Evolutionary conservation across 2,797 vertebrate genomes (phyloP), one percentile per base, ranked within the genome.

Genomic region (Macropodus opercularis): DNA sequence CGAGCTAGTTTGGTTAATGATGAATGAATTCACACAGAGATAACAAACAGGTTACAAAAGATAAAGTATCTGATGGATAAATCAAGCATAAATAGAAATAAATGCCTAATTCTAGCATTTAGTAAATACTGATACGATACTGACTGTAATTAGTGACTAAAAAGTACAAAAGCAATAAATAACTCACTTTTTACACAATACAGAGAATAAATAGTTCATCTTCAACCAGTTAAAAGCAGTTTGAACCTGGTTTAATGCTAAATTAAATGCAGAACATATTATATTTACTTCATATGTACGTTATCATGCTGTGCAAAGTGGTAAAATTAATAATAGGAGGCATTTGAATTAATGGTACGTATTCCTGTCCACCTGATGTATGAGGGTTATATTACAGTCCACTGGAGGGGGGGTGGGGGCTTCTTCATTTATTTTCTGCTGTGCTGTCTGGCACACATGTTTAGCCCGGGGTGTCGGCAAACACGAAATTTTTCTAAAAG

Each of bases 401-500:
- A 70, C 17, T 59, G 72, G 14, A 61, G 53, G 36, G 62, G 39
- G 21, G 56, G 31, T 4, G 49, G 18, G 32, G 49, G 27, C 60
- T 67, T 77, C 59, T 73, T 50, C 40, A 52, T 79, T 78, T 79
- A 79, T 84, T 78, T 80, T 84, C 75, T 77, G 80, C 85, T 58
- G 79, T 44, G 67, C 68, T 81, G 80, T 75, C 57, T 85, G 75
- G 73, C 77, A 81, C 85, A 87, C 85, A 85, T 86, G 87, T 88
- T 89, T 84, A 64, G 80, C 87, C 79, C 31, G 72, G 54, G 83
- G 87, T 80, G 76, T 69, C 46, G 47, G 62, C 72, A 34, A 69
- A 72, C 80, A 78, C 71, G 72, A 82, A 85, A 69, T 73, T 63
- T 72, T 70, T 84, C 72, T 81, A 80, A 82, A 84, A 85, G 75